Evolutionary conservation across 1,140 invertebrate species (phyloP).

Genomic region (Phenacoccus solenopsis): DNA sequence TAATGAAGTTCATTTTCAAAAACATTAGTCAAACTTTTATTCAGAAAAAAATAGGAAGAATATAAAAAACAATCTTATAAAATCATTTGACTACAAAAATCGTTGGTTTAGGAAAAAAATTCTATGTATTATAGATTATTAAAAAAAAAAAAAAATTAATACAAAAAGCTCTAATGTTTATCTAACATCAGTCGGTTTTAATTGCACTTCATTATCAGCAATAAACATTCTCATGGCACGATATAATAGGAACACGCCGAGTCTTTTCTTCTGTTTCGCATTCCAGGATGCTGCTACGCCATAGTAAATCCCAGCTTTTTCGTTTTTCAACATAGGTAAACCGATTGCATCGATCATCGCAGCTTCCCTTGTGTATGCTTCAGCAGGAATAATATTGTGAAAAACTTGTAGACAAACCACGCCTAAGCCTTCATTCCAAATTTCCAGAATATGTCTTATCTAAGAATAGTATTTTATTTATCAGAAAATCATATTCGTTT

Average conservation of each 20-base stretch:
- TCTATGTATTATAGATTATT: no score
- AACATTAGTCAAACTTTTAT: no score
- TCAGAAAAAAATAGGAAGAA: no score
- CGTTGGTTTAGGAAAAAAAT: no score
- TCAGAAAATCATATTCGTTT: background rate
- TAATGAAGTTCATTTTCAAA: no score
- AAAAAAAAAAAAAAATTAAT: no score
- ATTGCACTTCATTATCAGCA: slow-evolving; percentile 70
- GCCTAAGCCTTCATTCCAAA: slow-evolving; percentile 70
- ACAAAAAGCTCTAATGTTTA: background rate
- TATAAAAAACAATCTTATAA: no score
- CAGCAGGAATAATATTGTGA: slow-evolving; percentile 77
- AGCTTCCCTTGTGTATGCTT: slow-evolving; percentile 86
- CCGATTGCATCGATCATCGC: slow-evolving; percentile 83
- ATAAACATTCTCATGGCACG: slow-evolving; percentile 75
- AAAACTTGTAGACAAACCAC: slow-evolving; percentile 85
- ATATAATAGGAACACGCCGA: slow-evolving; percentile 71
- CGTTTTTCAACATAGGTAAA: slow-evolving; percentile 62
- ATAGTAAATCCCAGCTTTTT: slow-evolving; percentile 71
- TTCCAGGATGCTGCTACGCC: slow-evolving; percentile 62
- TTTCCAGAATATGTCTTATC: slow-evolving; percentile 64
- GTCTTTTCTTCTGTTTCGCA: slow-evolving; percentile 47
- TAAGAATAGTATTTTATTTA: slow-evolving; percentile 43
- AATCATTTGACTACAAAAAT: no score
- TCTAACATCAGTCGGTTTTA: slow-evolving; percentile 45